Evolutionary conservation across 1,140 invertebrate species (phyloP).

Genomic region (Diachasmimorpha longicaudata): DNA sequence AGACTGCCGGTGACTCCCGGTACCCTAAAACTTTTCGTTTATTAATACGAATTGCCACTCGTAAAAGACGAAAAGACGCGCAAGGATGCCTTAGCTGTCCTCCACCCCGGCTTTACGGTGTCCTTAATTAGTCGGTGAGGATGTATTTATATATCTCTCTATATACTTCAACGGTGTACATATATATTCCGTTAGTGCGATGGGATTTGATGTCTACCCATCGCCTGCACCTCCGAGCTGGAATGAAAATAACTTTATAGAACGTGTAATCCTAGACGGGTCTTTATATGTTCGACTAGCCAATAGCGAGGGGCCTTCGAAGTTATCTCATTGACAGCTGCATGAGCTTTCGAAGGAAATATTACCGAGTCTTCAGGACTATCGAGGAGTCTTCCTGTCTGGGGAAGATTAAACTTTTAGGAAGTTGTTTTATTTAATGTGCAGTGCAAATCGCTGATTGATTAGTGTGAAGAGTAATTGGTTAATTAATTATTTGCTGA

Average conservation of each 20-base stretch:
- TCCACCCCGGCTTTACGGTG: conserved; percentile 22
- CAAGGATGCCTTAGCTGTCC: background rate
- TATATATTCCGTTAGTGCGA: background rate
- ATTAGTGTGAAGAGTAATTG: too few relatives aligned
- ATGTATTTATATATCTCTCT: conserved; percentile 5
- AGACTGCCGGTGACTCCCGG: background rate
- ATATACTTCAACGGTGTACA: background rate
- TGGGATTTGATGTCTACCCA: conserved; percentile 7
- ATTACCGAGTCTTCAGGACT: background rate
- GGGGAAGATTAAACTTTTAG: too few relatives aligned
- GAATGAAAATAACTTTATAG: conserved; percentile 26
- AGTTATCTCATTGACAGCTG: conserved; percentile 15
- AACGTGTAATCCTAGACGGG: background rate
- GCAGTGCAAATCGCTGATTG: too few relatives aligned
- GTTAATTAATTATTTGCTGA: too few relatives aligned
- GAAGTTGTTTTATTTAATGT: too few relatives aligned
- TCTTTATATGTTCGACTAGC: background rate
- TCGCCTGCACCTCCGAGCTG: background rate
- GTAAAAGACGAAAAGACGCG: conserved; percentile 33
- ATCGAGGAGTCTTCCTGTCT: too few relatives aligned
- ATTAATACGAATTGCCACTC: conserved; percentile 50
- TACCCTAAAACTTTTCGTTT: conserved; percentile 43
- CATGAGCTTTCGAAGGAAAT: conserved; percentile 1
- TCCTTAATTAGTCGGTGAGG: conserved; percentile 41
- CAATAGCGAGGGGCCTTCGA: background rate